Percentiles rank a stretch among this genome's conserved stretches.
These are phyloP conservation scores for Nanorana parkeri DNA, from an alignment of 2,113 vertebrate genomes.

Conservation along the genomic window DNA sequence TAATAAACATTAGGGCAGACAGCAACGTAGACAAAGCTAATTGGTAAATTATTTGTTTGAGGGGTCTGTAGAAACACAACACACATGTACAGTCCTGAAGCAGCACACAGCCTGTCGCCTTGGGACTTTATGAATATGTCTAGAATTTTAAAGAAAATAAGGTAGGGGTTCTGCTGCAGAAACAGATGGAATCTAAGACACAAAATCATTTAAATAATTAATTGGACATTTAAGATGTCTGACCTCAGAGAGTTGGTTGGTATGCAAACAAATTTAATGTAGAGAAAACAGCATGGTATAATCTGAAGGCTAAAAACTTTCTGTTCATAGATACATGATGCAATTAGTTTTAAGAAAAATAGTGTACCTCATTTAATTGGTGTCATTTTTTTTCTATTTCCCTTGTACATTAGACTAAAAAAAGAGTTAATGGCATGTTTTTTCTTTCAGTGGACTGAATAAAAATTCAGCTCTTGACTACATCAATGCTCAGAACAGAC, in stretches of 20 bases:
- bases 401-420: too few species aligned
- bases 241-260: neutral
- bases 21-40: conserved; percentile 31
- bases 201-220: neutral
- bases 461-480: too few species aligned
- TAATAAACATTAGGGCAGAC: conserved; percentile 39
- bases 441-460: too few species aligned
- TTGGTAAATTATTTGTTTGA: conserved; percentile 39
- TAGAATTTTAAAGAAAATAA: conserved; percentile 24
- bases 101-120: neutral
- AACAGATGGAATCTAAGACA: conserved; percentile 7
- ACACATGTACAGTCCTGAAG: conserved; percentile 16
- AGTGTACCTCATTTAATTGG: too few species aligned
- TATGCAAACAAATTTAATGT: neutral
- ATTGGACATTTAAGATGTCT: neutral
- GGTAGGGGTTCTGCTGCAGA: neutral
- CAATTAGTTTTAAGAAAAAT: too few species aligned
- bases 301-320: neutral
- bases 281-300: neutral
- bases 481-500: too few species aligned
- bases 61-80: conserved; percentile 2
- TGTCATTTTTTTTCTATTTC: too few species aligned
- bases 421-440: too few species aligned
- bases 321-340: too few species aligned
- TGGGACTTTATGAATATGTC: conserved; percentile 27